Conservation (phyloP, 1,140 invertebrate genomes). For the Meloidogyne chitwoodi region DNA sequence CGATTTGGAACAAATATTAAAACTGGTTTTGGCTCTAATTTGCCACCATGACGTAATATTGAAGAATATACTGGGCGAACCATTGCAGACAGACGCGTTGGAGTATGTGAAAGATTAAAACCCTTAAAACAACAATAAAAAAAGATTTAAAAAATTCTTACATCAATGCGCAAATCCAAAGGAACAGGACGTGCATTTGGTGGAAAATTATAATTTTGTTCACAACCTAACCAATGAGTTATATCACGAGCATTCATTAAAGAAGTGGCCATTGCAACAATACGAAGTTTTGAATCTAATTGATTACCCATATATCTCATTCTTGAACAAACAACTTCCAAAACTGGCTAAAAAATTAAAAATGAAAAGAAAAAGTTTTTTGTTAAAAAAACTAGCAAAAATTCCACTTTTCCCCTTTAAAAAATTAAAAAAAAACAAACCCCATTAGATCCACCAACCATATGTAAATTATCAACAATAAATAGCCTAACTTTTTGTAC, state of each 20-base stretch:
- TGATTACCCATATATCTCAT: constrained; percentile 96
- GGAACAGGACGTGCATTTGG: constrained; percentile 91
- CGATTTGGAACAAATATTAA: constrained; percentile 94
- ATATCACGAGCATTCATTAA: constrained; percentile 90
- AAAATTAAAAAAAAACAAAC: constrained; percentile 38
- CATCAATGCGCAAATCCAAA: constrained; percentile 85
- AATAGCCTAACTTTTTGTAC: constrained; percentile 95
- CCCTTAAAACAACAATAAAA: constrained; percentile 63
- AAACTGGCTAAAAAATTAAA: constrained; percentile 68
- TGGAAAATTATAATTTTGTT: constrained; percentile 90
- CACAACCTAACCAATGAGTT: constrained; percentile 91
- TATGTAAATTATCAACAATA: constrained; percentile 93
- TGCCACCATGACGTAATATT: constrained; percentile 75
- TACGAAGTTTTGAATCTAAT: constrained; percentile 80
- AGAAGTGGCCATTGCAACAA: constrained; percentile 88
- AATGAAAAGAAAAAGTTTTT: no score
- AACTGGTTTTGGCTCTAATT: constrained; percentile 75
- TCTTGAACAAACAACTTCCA: constrained; percentile 93
- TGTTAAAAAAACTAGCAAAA: no score
- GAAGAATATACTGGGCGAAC: constrained; percentile 92
- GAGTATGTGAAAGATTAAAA: constrained; percentile 94
- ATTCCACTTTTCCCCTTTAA: no score
- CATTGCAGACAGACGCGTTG: constrained; percentile 90
- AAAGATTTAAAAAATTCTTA: neutral
- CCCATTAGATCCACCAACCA: constrained; percentile 66